These are phyloP conservation scores for Sebastes cheni DNA, from an alignment of 2,797 vertebrate genomes.

Conservation along the genomic window DNA sequence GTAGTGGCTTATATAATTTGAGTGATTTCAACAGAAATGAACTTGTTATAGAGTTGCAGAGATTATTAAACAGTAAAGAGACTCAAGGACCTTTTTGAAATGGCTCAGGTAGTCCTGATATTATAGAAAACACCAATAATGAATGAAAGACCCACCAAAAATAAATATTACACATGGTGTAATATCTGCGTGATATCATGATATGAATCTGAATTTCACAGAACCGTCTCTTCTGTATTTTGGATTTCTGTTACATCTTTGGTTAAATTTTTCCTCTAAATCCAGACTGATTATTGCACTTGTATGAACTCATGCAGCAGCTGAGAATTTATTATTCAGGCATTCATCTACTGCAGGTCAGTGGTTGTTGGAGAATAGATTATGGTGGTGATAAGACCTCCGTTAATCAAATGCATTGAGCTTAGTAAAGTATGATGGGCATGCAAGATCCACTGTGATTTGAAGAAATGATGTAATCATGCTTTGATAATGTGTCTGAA, in stretches of 20 bases:
- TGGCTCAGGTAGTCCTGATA: background rate
- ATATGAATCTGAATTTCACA: background rate
- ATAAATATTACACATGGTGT: background rate
- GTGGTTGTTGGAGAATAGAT: background rate
- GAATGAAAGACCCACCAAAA: background rate
- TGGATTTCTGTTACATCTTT: background rate
- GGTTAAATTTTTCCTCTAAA: background rate
- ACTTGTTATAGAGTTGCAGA: background rate
- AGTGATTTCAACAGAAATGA: background rate
- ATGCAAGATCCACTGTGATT: slow-evolving; percentile 22
- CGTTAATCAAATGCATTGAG: background rate
- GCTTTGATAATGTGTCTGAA: slow-evolving; percentile 4
- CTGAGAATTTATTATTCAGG: slow-evolving; percentile 15
- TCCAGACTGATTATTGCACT: background rate
- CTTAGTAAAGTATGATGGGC: slow-evolving; percentile 11
- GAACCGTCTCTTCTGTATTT: background rate
- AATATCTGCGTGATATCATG: background rate
- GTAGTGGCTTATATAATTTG: background rate
- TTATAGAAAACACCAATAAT: background rate
- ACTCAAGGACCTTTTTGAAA: background rate
- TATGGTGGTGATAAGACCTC: background rate
- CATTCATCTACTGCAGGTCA: background rate
- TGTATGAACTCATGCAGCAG: slow-evolving; percentile 3
- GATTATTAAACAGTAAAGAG: background rate
- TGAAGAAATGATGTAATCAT: slow-evolving; percentile 12